These are phyloP conservation scores for Ceratina calcarata DNA, from an alignment of 1,140 invertebrate genomes.

Conservation along the genomic window DNA sequence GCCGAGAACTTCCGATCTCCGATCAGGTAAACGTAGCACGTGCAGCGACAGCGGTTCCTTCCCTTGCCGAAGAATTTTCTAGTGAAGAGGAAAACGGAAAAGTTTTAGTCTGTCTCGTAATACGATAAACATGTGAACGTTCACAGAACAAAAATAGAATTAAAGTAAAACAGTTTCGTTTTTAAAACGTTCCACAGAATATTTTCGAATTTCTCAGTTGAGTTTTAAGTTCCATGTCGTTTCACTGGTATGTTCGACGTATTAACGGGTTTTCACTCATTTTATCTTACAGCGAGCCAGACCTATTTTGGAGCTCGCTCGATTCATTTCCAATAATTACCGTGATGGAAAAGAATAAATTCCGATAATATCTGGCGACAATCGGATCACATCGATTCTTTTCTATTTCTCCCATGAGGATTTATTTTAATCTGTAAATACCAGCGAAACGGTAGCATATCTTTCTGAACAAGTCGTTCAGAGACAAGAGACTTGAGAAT, in stretches of 20 bases:
- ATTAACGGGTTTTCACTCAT: not conserved
- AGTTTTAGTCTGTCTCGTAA: slow-evolving; percentile 1
- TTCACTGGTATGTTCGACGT: not conserved
- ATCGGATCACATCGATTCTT: slow-evolving; percentile 20
- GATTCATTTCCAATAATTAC: slow-evolving; percentile 37
- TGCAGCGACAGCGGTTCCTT: not conserved
- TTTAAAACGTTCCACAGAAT: not conserved
- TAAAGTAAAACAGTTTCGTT: not conserved
- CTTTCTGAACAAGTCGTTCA: not conserved
- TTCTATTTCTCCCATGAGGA: not conserved
- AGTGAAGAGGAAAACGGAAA: not conserved
- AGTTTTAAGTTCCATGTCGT: too few species aligned
- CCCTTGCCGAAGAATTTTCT: slow-evolving; percentile 2
- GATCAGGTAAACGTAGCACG: not conserved
- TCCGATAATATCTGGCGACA: slow-evolving; percentile 24
- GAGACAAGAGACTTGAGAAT: not conserved
- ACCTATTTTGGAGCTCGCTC: not conserved
- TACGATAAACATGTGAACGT: slow-evolving; percentile 25
- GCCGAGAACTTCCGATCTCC: slow-evolving; percentile 8
- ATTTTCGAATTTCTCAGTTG: not conserved
- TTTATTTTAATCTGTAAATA: not conserved
- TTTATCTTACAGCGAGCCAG: not conserved
- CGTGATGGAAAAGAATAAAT: slow-evolving; percentile 28
- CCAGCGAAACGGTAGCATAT: not conserved
- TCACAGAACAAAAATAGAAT: slow-evolving; percentile 9